Evolutionary conservation across 1,140 invertebrate species (phyloP).

Genomic region (Drosophila tsacasi): DNA sequence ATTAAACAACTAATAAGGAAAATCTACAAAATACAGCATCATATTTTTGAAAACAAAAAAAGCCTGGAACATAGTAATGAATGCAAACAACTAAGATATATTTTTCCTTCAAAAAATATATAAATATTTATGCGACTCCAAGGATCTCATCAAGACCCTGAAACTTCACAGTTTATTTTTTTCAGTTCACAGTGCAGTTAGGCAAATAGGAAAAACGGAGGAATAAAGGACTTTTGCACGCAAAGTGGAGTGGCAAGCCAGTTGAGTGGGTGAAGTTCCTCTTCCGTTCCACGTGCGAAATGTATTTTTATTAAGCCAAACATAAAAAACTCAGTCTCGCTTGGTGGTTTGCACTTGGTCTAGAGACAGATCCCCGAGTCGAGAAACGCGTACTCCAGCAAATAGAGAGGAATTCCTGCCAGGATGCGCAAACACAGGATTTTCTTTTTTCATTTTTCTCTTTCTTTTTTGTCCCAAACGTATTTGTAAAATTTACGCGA

Average conservation of each 20-base stretch:
- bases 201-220: slow-evolving; percentile 29
- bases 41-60: no score
- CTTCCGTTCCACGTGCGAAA: slow-evolving; percentile 69
- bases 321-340: slow-evolving; percentile 38
- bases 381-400: slow-evolving; percentile 47
- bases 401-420: slow-evolving; percentile 46
- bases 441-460: neutral
- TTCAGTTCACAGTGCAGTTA: slow-evolving; percentile 11
- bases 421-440: slow-evolving; percentile 14
- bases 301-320: slow-evolving; percentile 81
- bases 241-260: slow-evolving; percentile 20
- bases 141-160: neutral
- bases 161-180: neutral
- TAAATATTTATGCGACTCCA: neutral
- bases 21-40: no score
- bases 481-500: slow-evolving; percentile 78
- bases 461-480: slow-evolving; percentile 46
- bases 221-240: slow-evolving; percentile 13
- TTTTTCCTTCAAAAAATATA: neutral
- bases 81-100: neutral
- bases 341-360: slow-evolving; percentile 40
- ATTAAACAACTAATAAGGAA: no score
- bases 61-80: no score
- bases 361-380: slow-evolving; percentile 35
- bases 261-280: slow-evolving; percentile 32